Base-by-base conservation (phyloP, 2,888 invertebrate species). In the Conops quadrifasciatus region DNA sequence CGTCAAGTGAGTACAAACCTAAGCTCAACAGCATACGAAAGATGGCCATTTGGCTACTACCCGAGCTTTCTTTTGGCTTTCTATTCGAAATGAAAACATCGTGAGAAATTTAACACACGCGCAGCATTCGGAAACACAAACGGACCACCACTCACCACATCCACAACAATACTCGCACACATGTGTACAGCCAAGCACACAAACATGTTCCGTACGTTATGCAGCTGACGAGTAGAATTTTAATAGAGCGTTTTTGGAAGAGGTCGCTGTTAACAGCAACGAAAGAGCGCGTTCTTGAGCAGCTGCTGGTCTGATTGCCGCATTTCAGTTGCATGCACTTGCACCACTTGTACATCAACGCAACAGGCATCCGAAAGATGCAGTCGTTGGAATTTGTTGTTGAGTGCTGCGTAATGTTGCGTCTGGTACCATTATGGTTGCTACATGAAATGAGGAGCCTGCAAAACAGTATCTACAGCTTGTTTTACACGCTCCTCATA, bases 301-400 rank as follows among this genome's bases (percentile, higher is more conserved):
- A 64, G 63, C 63, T 30, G 60, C 60, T 64, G 49, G 19, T 62
- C 43, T 45, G 62, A 62, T 19, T 45, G 62, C 45, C 45, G 47
- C 24, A 49, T 64, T 64, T 49, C 13, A 45, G 47, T 15, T 47
- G 63, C 63, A 45, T 13, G 24, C 47, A 45, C 47, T 64, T 45
- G 63, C 43, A 64, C 16, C 63, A 64, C 49, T 45, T 26, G 63
- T 21, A 45, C 47, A 21, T 15, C 21, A 11, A 21, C 36, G 36
- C 36, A 36, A 36, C 36, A 36, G 9, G 36, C 4, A 36, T 9
- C 9, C 36, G 5, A 9, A 9, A 36, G 36, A 36, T 36, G 36
- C 36, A 36, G 4, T 36, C 4, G 15, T n/a, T 4, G 11, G n/a
- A 53, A 19, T 53, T 53, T 53, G 53, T 53, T 53, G 53, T 24